phyloP scores from a whole-genome alignment of 2,797 vertebrate genomes.

The Micromesistius poutassou region DNA sequence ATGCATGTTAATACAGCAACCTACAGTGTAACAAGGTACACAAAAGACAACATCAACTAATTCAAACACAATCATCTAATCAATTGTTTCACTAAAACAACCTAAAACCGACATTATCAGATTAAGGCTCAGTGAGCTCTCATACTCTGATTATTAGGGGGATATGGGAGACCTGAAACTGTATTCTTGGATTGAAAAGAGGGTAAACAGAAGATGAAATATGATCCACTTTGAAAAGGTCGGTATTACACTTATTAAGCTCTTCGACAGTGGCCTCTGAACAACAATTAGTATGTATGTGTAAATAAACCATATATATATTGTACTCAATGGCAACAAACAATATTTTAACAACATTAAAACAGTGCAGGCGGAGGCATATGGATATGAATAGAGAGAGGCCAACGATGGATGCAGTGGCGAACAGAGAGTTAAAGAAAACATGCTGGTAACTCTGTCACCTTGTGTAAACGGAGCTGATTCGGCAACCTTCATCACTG shows the following conservation, averaged over 20 bases:
- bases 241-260: not conserved
- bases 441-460: slow-evolving; percentile 18
- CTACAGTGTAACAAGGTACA: not conserved
- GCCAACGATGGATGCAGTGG: not conserved
- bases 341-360: not conserved
- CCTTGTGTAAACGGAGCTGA: slow-evolving; percentile 12
- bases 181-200: not conserved
- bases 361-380: not conserved
- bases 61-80: not conserved
- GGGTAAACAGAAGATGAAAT: not conserved
- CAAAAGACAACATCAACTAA: not conserved
- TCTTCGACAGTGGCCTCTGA: not conserved
- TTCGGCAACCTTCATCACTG: not conserved
- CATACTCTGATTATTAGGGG: not conserved
- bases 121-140: not conserved
- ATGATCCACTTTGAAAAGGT: not conserved
- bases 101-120: not conserved
- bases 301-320: not conserved
- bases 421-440: slow-evolving; percentile 10
- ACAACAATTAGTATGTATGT: not conserved
- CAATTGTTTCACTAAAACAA: not conserved
- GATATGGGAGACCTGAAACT: not conserved
- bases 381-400: not conserved
- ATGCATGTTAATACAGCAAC: not conserved
- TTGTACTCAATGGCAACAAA: not conserved